phyloP scores from a whole-genome alignment of 2,888 invertebrate species.

The Myathropa florea region DNA sequence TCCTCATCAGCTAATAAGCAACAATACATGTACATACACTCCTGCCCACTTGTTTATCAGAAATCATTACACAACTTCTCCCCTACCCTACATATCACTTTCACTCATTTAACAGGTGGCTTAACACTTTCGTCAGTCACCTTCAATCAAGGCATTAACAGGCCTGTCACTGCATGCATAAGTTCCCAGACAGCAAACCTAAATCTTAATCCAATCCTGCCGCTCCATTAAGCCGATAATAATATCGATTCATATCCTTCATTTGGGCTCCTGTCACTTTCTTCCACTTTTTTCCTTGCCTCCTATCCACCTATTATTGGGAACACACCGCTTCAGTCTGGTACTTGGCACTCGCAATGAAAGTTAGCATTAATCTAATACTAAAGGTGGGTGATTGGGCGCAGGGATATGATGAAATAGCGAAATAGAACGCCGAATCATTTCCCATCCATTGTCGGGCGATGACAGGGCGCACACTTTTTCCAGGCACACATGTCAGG shows the following conservation, averaged over 20 bases:
- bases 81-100: constrained; percentile 24
- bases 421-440: constrained; percentile 42
- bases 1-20: constrained; percentile 41
- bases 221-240: constrained; percentile 65
- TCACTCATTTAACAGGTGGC: constrained; percentile 52
- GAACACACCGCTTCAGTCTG: not conserved
- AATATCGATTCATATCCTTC: constrained; percentile 66
- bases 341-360: constrained; percentile 6
- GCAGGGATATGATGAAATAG: constrained; percentile 42
- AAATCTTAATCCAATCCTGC: constrained; percentile 68
- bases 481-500: constrained; percentile 39
- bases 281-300: not conserved
- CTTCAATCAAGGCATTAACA: constrained; percentile 59
- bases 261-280: constrained; percentile 44
- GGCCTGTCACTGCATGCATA: constrained; percentile 54
- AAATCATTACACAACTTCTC: constrained; percentile 33
- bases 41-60: constrained; percentile 28
- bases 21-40: constrained; percentile 26
- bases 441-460: constrained; percentile 32
- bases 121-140: constrained; percentile 55
- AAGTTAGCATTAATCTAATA: constrained; percentile 29
- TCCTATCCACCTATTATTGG: constrained; percentile 5
- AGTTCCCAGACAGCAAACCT: constrained; percentile 53
- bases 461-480: constrained; percentile 46
- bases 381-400: not conserved